Conservation (phyloP, 2,888 invertebrate genomes). For the Campopleginae sp. region DNA sequence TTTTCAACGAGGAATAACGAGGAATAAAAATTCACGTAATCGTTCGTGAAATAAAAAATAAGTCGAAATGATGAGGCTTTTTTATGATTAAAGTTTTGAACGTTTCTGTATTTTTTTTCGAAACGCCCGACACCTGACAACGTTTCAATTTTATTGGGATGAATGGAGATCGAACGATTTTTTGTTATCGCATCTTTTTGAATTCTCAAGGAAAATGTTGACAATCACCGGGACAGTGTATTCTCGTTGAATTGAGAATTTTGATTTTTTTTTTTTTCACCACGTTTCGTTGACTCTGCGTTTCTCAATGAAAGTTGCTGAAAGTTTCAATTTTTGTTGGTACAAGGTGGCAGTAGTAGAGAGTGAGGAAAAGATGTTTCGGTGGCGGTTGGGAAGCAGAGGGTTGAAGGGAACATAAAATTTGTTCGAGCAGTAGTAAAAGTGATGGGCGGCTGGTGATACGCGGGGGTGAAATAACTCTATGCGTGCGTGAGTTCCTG, state of each 20-base stretch:
- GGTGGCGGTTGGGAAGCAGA: constrained; percentile 51
- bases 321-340: constrained; percentile 35
- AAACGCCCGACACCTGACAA: background rate
- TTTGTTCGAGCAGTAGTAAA: constrained; percentile 74
- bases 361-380: constrained; percentile 16
- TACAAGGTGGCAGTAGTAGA: constrained; percentile 19
- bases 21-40: background rate
- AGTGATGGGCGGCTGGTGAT: constrained; percentile 56
- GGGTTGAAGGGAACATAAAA: constrained; percentile 71
- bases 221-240: too few species aligned
- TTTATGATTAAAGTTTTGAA: background rate
- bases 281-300: too few species aligned
- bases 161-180: too few species aligned
- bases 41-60: background rate
- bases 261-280: too few species aligned
- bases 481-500: constrained; percentile 45
- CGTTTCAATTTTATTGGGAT: background rate
- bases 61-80: background rate
- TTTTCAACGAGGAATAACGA: background rate
- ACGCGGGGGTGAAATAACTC: constrained; percentile 54
- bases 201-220: too few species aligned
- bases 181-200: background rate
- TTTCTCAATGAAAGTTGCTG: too few species aligned
- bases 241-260: too few species aligned
- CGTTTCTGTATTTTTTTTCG: background rate